Evolutionary conservation across 2,113 vertebrate genomes (phyloP).

Genomic region (Menura novaehollandiae): DNA sequence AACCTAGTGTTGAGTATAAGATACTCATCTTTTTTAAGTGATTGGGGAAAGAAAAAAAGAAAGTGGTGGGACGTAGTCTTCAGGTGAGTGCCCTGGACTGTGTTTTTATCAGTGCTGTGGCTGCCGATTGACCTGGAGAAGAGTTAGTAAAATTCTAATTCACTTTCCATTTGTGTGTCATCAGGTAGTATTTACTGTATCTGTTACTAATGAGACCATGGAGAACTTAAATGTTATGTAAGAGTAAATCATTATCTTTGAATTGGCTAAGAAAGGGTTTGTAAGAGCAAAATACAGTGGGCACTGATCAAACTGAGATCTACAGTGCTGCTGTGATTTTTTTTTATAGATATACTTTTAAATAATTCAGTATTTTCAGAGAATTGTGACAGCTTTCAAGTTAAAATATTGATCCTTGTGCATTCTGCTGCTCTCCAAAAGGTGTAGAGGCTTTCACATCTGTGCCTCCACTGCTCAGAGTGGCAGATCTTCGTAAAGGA

Average conservation of each 20-base stretch:
- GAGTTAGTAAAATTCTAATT: neutral
- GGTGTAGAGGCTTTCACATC: neutral
- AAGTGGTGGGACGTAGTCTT: neutral
- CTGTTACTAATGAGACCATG: neutral
- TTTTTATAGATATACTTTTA: neutral
- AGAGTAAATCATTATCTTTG: neutral
- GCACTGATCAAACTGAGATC: neutral
- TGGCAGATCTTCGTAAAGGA: neutral
- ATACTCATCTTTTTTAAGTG: neutral
- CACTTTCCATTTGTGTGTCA: neutral
- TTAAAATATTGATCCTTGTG: neutral
- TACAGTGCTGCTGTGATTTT: neutral
- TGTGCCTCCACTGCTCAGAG: neutral
- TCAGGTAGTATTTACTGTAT: neutral
- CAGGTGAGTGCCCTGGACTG: neutral
- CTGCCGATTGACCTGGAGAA: neutral
- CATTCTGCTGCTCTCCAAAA: neutral
- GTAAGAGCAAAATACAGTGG: neutral
- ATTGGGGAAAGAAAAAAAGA: neutral
- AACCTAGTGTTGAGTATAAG: neutral
- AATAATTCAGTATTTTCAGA: neutral
- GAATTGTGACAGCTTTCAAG: neutral
- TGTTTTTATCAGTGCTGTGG: neutral
- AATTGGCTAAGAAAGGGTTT: neutral
- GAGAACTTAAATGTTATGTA: neutral